These are phyloP conservation scores for Cherax destructor DNA, from an alignment of 1,140 invertebrate genomes.

Conservation along the genomic window DNA sequence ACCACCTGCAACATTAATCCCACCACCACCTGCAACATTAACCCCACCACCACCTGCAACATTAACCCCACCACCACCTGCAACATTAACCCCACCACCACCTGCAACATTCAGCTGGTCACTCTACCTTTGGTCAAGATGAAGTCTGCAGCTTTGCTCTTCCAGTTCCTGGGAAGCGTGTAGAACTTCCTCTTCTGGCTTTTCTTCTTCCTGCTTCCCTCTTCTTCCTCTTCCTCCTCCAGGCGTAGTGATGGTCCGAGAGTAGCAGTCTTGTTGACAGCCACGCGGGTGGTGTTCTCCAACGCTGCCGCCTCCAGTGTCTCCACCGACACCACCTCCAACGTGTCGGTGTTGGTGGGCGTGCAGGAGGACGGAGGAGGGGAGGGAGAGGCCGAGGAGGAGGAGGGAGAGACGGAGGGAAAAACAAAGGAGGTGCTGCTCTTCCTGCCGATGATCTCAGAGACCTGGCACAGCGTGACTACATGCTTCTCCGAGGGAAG, in stretches of 20 bases:
- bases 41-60: too few species aligned
- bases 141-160: slow-evolving; percentile 59
- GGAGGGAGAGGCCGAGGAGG: slow-evolving; percentile 5
- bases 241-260: background rate
- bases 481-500: slow-evolving; percentile 51
- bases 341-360: background rate
- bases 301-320: slow-evolving; percentile 19
- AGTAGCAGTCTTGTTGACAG: slow-evolving; percentile 25
- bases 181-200: slow-evolving; percentile 53
- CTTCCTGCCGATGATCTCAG: slow-evolving; percentile 27
- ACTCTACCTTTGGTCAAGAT: slow-evolving; percentile 63
- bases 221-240: slow-evolving; percentile 25
- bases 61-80: too few species aligned
- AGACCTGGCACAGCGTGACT: slow-evolving; percentile 45
- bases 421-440: slow-evolving; percentile 14
- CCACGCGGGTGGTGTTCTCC: slow-evolving; percentile 18
- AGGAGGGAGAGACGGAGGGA: background rate
- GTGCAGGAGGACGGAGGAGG: background rate
- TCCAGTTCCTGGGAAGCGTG: slow-evolving; percentile 61
- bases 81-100: too few species aligned
- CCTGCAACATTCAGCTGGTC: too few species aligned
- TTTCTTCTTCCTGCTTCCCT: slow-evolving; percentile 33
- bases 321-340: slow-evolving; percentile 43
- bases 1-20: too few species aligned
- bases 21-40: too few species aligned